Evolutionary conservation across 2,797 vertebrate species (phyloP).

Genomic region (Crenichthys baileyi): DNA sequence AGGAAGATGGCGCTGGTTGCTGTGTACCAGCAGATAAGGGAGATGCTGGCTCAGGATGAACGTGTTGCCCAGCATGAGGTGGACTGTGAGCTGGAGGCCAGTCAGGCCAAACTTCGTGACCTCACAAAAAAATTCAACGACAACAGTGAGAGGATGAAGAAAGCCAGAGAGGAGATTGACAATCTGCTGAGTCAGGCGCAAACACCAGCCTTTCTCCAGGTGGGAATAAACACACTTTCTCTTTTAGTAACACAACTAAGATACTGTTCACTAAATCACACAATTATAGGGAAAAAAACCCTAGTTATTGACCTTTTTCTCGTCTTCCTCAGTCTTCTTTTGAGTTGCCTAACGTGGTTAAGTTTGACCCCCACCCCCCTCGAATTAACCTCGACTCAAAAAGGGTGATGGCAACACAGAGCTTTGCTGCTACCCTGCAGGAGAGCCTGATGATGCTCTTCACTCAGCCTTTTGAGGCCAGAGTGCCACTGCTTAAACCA

Average conservation of each 20-base stretch:
- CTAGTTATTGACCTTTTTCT: neutral
- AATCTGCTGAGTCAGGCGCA: slow-evolving; percentile 76
- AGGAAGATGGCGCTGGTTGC: slow-evolving; percentile 74
- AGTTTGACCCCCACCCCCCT: slow-evolving; percentile 70
- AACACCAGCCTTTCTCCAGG: slow-evolving; percentile 87
- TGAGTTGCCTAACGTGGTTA: slow-evolving; percentile 61
- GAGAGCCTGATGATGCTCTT: slow-evolving; percentile 61
- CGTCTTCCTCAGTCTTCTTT: slow-evolving; percentile 61
- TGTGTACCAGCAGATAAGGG: slow-evolving; percentile 83
- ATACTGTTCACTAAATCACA: neutral
- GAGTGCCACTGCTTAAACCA: slow-evolving; percentile 55
- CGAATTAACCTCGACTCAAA: slow-evolving; percentile 71
- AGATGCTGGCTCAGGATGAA: slow-evolving; percentile 81
- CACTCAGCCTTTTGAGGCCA: slow-evolving; percentile 64
- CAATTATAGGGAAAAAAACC: neutral
- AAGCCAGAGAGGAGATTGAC: slow-evolving; percentile 73
- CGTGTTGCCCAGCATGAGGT: slow-evolving; percentile 65
- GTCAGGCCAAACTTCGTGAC: slow-evolving; percentile 71
- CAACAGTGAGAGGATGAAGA: slow-evolving; percentile 81
- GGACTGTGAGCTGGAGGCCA: slow-evolving; percentile 82
- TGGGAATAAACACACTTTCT: slow-evolving; percentile 42
- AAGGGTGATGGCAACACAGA: slow-evolving; percentile 50
- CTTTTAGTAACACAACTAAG: neutral
- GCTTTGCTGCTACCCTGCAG: slow-evolving; percentile 60
- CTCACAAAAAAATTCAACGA: slow-evolving; percentile 72